Conservation (phyloP, 1,140 invertebrate species). For the Drosophila bifasciata region DNA sequence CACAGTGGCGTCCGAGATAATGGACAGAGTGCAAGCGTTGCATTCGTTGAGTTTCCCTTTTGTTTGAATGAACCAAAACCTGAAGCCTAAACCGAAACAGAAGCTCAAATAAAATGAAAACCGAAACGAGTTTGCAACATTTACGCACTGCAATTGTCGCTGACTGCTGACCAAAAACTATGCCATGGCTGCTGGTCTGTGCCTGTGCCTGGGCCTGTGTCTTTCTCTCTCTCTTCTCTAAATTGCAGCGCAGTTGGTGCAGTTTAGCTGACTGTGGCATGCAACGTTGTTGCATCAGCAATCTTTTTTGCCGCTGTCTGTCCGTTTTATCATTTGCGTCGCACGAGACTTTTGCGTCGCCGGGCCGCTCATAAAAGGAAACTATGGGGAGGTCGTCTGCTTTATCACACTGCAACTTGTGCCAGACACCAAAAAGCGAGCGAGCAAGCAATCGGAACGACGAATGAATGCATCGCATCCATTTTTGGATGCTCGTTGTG, state of each 20-base stretch:
- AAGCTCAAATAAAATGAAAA: conserved; percentile 44
- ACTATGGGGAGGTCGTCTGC: conserved; percentile 75
- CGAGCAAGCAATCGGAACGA: conserved; percentile 14
- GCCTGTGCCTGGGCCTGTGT: conserved; percentile 3
- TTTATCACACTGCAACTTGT: conserved; percentile 58
- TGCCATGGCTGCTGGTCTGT: conserved; percentile 61
- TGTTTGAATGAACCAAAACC: conserved; percentile 49
- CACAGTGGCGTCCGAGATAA: conserved; percentile 50
- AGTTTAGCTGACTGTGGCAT: conserved; percentile 73
- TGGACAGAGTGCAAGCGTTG: conserved; percentile 1
- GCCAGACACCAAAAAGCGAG: conserved; percentile 53
- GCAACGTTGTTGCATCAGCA: conserved; percentile 77
- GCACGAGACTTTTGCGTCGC: conserved; percentile 78
- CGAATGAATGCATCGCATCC: no score
- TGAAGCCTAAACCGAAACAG: conserved; percentile 34
- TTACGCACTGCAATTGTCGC: conserved; percentile 54
- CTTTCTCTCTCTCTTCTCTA: conserved; percentile 12
- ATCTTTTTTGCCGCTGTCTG: conserved; percentile 45
- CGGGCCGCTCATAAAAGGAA: conserved; percentile 66
- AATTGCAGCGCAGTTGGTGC: conserved; percentile 74
- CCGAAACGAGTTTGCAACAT: conserved; percentile 68
- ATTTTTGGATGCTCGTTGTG: conserved; percentile 24
- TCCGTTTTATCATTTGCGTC: conserved; percentile 59
- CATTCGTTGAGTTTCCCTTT: conserved; percentile 30
- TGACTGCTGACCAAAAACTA: conserved; percentile 68